Evolutionary conservation across 1,140 invertebrate species (phyloP).

Genomic region (Dolichoris vasculosae): DNA sequence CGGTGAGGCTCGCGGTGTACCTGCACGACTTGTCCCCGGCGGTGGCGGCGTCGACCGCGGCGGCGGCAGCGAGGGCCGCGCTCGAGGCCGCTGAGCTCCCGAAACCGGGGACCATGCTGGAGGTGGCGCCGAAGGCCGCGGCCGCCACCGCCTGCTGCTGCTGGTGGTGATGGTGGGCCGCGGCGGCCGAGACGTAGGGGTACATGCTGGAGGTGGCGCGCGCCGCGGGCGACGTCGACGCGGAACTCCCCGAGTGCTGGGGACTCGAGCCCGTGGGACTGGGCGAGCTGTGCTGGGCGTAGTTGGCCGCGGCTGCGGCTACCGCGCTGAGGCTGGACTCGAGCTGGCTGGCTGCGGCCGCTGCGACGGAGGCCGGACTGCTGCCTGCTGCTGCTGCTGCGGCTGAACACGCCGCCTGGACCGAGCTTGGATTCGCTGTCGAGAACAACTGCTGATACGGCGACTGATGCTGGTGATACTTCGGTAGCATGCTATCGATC

Average conservation of each 20-base stretch:
- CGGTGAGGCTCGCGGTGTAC: slow-evolving; percentile 81
- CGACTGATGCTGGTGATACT: slow-evolving; percentile 88
- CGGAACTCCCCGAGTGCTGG: slow-evolving; percentile 72
- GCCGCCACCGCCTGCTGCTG: slow-evolving; percentile 82
- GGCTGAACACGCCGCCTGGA: slow-evolving; percentile 74
- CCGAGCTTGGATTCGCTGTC: slow-evolving; percentile 73
- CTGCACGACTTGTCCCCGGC: slow-evolving; percentile 85
- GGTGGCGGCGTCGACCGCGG: slow-evolving; percentile 76
- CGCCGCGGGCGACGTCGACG: slow-evolving; percentile 76
- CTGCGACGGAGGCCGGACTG: slow-evolving; percentile 55
- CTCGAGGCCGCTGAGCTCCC: slow-evolving; percentile 75
- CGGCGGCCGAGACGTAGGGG: slow-evolving; percentile 81
- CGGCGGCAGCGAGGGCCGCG: slow-evolving; percentile 78
- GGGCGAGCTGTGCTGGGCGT: slow-evolving; percentile 69
- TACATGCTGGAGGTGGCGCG: slow-evolving; percentile 79
- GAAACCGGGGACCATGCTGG: slow-evolving; percentile 81
- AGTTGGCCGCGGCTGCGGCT: slow-evolving; percentile 71
- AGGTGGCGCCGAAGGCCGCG: slow-evolving; percentile 79
- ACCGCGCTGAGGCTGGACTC: slow-evolving; percentile 60
- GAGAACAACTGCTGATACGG: slow-evolving; percentile 81
- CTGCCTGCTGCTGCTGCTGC: slow-evolving; percentile 74
- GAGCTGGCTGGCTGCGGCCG: slow-evolving; percentile 57
- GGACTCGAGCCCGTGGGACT: slow-evolving; percentile 73
- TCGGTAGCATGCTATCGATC: slow-evolving; percentile 97
- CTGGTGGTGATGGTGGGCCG: slow-evolving; percentile 82